Percentiles rank a stretch among this genome's conserved stretches.
These are phyloP conservation scores for Plusia festucae DNA, from an alignment of 2,888 invertebrate genomes.

Conservation along the genomic window DNA sequence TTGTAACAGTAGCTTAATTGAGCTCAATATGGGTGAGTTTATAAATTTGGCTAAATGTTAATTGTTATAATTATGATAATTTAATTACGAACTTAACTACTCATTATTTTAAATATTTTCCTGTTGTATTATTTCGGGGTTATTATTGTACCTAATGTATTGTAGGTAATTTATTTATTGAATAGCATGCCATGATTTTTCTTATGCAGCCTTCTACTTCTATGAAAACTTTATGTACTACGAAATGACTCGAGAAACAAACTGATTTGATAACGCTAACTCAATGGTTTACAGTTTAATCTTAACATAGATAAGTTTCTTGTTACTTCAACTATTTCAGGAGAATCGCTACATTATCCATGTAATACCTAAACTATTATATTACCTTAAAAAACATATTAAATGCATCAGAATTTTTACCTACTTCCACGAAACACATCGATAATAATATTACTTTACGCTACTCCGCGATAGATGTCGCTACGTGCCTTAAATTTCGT, in stretches of 20 bases:
- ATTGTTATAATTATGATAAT: not conserved
- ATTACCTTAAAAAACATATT: no score
- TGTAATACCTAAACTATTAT: no score
- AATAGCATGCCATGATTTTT: not conserved
- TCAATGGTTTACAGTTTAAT: not conserved
- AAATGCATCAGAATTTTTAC: not conserved
- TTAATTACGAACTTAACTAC: not conserved
- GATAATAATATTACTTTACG: constrained; percentile 23
- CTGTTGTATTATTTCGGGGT: not conserved
- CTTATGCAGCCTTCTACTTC: not conserved
- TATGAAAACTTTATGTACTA: not conserved
- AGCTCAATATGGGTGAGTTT: no score
- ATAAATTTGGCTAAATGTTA: not conserved
- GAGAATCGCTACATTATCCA: not conserved
- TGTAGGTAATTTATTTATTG: no score
- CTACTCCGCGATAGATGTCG: constrained; percentile 81
- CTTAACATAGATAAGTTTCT: not conserved
- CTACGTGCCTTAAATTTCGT: constrained; percentile 54
- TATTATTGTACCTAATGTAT: not conserved
- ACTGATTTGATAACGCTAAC: not conserved
- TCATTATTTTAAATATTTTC: not conserved
- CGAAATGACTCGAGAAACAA: not conserved
- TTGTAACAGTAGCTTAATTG: not conserved
- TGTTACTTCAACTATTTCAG: not conserved
- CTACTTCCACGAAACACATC: not conserved